Percentiles rank a stretch among this genome's conserved stretches.
These are phyloP conservation scores for Henricia sp. DNA, from an alignment of 53 echinoderm and acorn worm species.

Conservation along the genomic window DNA sequence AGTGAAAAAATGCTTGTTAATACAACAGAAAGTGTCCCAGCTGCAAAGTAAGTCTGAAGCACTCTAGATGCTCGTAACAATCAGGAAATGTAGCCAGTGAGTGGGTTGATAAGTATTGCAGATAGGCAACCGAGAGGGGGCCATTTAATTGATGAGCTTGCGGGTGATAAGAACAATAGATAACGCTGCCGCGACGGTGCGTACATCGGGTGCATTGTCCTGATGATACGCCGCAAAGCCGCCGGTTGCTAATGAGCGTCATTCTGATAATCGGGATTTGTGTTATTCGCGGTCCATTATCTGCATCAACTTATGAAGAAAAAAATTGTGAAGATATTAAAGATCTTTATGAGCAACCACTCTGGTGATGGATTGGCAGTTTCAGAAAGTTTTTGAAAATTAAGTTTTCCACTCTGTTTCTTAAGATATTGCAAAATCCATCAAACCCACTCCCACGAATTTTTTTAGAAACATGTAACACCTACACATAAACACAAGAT, in stretches of 20 bases:
- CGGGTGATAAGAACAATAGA: background rate
- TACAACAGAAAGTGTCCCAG: conserved; percentile 6
- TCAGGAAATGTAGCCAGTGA: background rate
- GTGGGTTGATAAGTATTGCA: background rate
- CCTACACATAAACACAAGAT: too few species aligned
- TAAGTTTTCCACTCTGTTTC: too few species aligned
- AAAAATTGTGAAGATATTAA: too few species aligned
- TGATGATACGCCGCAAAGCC: background rate
- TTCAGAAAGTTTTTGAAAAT: too few species aligned
- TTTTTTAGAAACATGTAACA: too few species aligned
- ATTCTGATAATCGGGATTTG: background rate
- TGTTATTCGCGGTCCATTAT: background rate
- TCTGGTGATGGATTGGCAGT: too few species aligned
- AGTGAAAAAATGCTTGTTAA: background rate
- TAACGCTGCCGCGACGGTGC: background rate
- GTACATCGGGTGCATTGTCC: conserved; percentile 10
- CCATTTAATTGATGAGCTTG: conserved; percentile 9
- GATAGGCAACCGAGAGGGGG: background rate
- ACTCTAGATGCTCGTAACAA: background rate
- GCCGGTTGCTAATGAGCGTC: conserved; percentile 1
- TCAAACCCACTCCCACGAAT: too few species aligned
- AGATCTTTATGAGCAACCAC: too few species aligned
- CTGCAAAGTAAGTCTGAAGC: background rate
- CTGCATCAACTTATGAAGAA: background rate
- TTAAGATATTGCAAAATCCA: too few species aligned